Percentiles rank a stretch among this genome's conserved stretches.
Conservation (phyloP, 2,797 vertebrate genomes). For the Sebastiscus tertius region DNA sequence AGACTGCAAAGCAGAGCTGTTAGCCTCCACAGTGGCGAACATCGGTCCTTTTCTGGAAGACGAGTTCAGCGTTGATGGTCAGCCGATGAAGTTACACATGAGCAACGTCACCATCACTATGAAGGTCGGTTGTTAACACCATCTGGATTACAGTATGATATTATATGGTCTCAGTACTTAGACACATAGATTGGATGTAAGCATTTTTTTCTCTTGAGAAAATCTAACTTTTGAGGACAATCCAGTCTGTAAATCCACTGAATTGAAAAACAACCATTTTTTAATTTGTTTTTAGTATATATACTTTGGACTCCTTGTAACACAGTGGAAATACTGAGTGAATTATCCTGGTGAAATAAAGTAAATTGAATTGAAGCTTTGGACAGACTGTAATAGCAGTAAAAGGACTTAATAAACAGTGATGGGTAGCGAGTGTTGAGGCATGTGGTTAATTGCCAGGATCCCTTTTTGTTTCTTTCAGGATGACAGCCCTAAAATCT, state of each 20-base stretch:
- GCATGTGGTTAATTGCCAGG: background rate
- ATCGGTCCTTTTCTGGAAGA: constrained; percentile 95
- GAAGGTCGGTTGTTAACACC: constrained; percentile 79
- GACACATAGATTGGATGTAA: background rate
- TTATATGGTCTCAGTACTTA: background rate
- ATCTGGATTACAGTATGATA: background rate
- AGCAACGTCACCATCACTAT: constrained; percentile 86
- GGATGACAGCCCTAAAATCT: constrained; percentile 91
- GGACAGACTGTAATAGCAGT: background rate
- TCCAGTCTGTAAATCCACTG: background rate
- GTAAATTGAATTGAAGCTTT: background rate
- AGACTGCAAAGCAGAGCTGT: constrained; percentile 84
- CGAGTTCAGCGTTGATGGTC: constrained; percentile 87
- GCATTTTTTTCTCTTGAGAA: background rate
- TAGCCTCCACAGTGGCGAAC: constrained; percentile 87
- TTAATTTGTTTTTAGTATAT: background rate
- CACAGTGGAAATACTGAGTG: background rate
- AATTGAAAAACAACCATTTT: background rate
- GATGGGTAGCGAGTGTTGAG: background rate
- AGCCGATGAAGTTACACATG: constrained; percentile 90
- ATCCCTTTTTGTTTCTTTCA: constrained; percentile 57
- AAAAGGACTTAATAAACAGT: background rate
- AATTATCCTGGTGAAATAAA: background rate
- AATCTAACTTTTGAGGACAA: background rate
- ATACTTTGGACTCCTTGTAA: background rate